These are phyloP conservation scores for Cyclopterus lumpus DNA, from an alignment of 2,797 vertebrate genomes.

Conservation along the genomic window DNA sequence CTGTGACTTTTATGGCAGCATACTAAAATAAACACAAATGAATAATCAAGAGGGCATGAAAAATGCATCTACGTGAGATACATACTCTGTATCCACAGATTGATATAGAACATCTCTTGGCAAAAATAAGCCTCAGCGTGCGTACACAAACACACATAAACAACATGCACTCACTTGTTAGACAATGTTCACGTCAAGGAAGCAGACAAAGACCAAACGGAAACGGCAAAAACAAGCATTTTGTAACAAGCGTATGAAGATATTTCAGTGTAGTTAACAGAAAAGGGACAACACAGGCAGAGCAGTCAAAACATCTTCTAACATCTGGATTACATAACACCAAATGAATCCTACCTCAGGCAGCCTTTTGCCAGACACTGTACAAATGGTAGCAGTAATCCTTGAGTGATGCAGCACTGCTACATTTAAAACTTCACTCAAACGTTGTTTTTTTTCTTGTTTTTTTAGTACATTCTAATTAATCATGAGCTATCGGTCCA, in stretches of 20 bases:
- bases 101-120: constrained; percentile 12
- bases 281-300: constrained; percentile 45
- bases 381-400: constrained; percentile 66
- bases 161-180: constrained; percentile 14
- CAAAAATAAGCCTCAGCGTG: background rate
- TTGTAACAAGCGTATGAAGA: constrained; percentile 22
- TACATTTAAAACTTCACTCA: constrained; percentile 52
- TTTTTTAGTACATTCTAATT: constrained; percentile 52
- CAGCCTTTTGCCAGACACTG: constrained; percentile 55
- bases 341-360: constrained; percentile 71
- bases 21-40: constrained; percentile 60
- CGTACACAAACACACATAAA: constrained; percentile 12
- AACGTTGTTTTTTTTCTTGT: constrained; percentile 22
- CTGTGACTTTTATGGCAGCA: constrained; percentile 39
- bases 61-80: constrained; percentile 44
- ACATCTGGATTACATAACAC: constrained; percentile 70
- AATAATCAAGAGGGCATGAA: constrained; percentile 64
- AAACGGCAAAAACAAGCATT: constrained; percentile 5
- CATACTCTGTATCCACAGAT: constrained; percentile 35
- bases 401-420: constrained; percentile 51
- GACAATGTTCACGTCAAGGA: constrained; percentile 34
- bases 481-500: constrained; percentile 34
- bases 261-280: constrained; percentile 41
- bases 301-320: constrained; percentile 53
- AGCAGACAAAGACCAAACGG: background rate